phyloP scores from a whole-genome alignment of 1,140 invertebrate genomes.

The Leptopilina clavipes region DNA sequence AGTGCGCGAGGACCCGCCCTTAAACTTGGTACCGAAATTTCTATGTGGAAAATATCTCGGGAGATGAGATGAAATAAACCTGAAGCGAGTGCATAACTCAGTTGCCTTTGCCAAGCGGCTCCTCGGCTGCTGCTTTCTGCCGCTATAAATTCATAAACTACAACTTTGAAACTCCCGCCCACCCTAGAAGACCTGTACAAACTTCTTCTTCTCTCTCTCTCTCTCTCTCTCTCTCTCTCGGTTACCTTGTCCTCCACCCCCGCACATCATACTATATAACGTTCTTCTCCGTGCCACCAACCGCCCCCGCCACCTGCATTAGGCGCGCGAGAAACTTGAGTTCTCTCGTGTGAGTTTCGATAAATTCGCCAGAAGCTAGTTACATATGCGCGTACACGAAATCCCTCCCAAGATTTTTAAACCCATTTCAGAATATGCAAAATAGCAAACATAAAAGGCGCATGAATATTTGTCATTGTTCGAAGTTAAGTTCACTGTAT shows the following conservation, averaged over 20 bases:
- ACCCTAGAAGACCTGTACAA: constrained; percentile 51
- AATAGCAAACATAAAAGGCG: no score
- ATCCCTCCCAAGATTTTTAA: constrained; percentile 57
- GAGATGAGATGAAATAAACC: constrained; percentile 68
- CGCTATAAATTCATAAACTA: constrained; percentile 75
- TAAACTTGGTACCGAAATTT: constrained; percentile 59
- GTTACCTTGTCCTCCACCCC: constrained; percentile 57
- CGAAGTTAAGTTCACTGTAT: no score
- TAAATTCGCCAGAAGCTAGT: constrained; percentile 73
- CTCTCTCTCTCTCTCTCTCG: constrained; percentile 48
- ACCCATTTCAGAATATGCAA: constrained; percentile 31
- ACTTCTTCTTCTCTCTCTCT: constrained; percentile 56
- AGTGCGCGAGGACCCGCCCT: constrained; percentile 48
- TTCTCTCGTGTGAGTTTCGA: constrained; percentile 62
- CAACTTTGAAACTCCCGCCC: constrained; percentile 65
- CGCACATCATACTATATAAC: neutral
- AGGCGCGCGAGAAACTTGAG: constrained; percentile 64
- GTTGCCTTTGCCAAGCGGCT: constrained; percentile 60
- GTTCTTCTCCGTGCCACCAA: constrained; percentile 39
- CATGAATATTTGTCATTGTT: no score
- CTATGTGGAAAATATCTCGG: constrained; percentile 64
- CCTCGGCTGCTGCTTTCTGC: constrained; percentile 62
- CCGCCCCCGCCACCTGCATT: constrained; percentile 39
- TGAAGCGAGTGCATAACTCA: constrained; percentile 61
- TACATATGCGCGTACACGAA: constrained; percentile 62